A percentile compares a stretch with the other conserved stretches of the same genome.
Evolutionary conservation across 2,888 invertebrate species (phyloP).

Genomic region (Eilema caniola): DNA sequence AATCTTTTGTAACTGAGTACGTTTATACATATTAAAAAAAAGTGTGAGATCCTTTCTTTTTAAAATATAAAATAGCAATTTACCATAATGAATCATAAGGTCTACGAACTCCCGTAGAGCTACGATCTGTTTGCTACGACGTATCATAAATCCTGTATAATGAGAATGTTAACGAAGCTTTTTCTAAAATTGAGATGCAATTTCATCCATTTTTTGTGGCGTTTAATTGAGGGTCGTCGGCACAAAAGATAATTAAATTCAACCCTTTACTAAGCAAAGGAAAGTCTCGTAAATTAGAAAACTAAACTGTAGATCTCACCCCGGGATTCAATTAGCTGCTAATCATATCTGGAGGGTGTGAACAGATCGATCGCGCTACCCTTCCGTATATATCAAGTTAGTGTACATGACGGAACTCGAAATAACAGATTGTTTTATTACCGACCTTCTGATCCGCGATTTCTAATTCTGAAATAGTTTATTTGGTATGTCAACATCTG

Average conservation of each 20-base stretch:
- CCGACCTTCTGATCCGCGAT: background rate
- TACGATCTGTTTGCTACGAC: constrained; percentile 50
- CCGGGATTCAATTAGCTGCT: constrained; percentile 85
- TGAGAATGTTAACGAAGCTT: constrained; percentile 59
- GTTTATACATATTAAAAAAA: background rate
- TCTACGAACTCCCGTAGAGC: constrained; percentile 56
- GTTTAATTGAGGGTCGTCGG: constrained; percentile 69
- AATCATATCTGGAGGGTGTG: constrained; percentile 86
- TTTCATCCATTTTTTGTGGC: constrained; percentile 71
- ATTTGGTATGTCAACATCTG: background rate
- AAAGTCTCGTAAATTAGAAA: constrained; percentile 86
- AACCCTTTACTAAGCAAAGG: constrained; percentile 82
- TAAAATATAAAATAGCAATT: constrained; percentile 62
- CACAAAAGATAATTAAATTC: constrained; percentile 82
- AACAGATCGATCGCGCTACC: constrained; percentile 79
- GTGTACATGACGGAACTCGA: constrained; percentile 46
- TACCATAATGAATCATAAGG: constrained; percentile 57
- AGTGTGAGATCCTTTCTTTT: constrained; percentile 21
- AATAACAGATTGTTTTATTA: constrained; percentile 33
- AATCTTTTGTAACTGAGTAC: background rate
- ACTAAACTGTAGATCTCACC: constrained; percentile 86
- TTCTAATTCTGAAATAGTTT: background rate
- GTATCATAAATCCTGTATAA: constrained; percentile 55
- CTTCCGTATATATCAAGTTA: constrained; percentile 65
- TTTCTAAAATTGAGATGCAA: constrained; percentile 67